Evolutionary conservation across 2,113 vertebrate genomes (phyloP).

Genomic region (Misgurnus mizolepis): DNA sequence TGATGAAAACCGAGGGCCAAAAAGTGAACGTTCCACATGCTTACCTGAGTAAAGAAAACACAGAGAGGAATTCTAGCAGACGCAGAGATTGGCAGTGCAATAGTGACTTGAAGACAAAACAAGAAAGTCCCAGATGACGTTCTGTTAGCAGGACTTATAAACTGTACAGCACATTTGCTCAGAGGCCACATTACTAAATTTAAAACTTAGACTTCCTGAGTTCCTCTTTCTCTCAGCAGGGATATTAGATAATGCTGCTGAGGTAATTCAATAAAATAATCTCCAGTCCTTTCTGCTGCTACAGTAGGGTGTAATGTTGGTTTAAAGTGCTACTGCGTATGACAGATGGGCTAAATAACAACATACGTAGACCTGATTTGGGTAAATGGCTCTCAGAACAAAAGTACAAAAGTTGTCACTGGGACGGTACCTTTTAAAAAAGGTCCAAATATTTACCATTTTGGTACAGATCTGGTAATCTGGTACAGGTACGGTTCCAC

Average conservation of each 20-base stretch:
- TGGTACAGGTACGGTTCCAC: too few species aligned
- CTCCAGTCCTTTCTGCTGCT: slow-evolving; percentile 43
- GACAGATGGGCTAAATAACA: slow-evolving; percentile 15
- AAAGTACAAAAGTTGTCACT: too few species aligned
- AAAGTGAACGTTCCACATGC: slow-evolving; percentile 53
- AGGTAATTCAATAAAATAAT: slow-evolving; percentile 37
- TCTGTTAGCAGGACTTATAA: slow-evolving; percentile 69
- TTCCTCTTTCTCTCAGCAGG: slow-evolving; percentile 14
- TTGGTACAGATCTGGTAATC: too few species aligned
- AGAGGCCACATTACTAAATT: slow-evolving; percentile 58
- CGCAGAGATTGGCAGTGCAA: slow-evolving; percentile 57
- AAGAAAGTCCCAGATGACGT: slow-evolving; percentile 64
- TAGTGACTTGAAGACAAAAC: slow-evolving; percentile 64
- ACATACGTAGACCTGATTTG: neutral
- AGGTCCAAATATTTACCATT: too few species aligned
- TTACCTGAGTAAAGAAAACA: slow-evolving; percentile 65
- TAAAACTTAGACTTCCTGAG: slow-evolving; percentile 34
- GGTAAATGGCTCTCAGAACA: neutral
- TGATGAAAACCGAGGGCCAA: slow-evolving; percentile 48
- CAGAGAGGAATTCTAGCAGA: slow-evolving; percentile 61
- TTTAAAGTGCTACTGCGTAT: slow-evolving; percentile 45
- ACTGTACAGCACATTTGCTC: slow-evolving; percentile 45
- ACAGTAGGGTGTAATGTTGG: neutral
- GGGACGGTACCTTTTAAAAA: too few species aligned
- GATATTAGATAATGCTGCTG: slow-evolving; percentile 20